Base-by-base conservation (phyloP, 2,797 vertebrate genomes). In the Neosilurus mollespiculum region DNA sequence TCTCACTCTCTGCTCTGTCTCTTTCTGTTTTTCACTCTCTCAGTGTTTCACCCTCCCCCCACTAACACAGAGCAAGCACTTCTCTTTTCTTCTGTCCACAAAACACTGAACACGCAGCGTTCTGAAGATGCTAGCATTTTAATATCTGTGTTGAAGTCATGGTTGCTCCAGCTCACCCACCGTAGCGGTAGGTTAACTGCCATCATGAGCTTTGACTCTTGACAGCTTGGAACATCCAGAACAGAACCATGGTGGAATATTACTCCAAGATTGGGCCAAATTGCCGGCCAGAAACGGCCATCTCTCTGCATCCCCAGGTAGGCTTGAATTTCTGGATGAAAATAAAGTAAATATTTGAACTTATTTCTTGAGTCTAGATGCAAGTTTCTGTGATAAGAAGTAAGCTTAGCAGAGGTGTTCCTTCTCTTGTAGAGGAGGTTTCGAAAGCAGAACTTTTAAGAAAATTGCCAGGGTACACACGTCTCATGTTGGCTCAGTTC, bases 301-400 rank as follows among this genome's bases (percentile, higher is more conserved):
- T 87, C 80, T 81, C 87, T 64, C 12, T 87, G 81, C 72, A 81
- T 26, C 51, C 54, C 10, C 86, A 90, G 88, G 89, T 90, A 87
- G 15, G 86, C 26, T 56, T 30, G 24, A n/a, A n/a, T 37, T 58
- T 69, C 20, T 1, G 8, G 4, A 67, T 0, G 6, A 26, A 18
- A 10, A 43, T 7, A 26, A 30, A 11, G 26, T n/a, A 34, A 12
- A 54, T 7, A 11, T 49, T 18, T 16, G 18, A 78, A 15, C 30
- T 43, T 59, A 26, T 26, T 34, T 1, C 11, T 34, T 5, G 10
- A 51, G 10, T n/a, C 43, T 34, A 15, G 37, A 75, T 1, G 18
- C 72, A 58, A 16, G 16, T 12, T 43, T 20, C 30, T 4, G 75
- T 24, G 7, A 49, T 78, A 10, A 24, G 22, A 61, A 15, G 0